These are phyloP conservation scores for Lacerta bilineata DNA, from an alignment of 2,797 vertebrate genomes.

Conservation along the genomic window DNA sequence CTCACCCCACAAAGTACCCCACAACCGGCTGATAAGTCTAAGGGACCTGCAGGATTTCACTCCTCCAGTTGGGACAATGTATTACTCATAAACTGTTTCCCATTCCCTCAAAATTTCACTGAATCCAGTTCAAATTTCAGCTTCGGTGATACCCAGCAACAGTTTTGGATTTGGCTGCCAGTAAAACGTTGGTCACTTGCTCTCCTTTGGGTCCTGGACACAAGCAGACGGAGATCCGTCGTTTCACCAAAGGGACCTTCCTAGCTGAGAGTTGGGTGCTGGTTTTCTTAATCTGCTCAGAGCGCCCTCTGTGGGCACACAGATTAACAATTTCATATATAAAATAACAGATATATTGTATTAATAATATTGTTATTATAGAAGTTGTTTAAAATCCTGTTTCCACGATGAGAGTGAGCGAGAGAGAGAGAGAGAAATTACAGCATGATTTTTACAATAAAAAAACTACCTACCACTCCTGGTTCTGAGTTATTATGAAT, in stretches of 20 bases:
- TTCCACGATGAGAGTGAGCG: neutral
- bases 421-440: slow-evolving; percentile 37
- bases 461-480: slow-evolving; percentile 68
- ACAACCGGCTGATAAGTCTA: neutral
- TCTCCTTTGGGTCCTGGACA: neutral
- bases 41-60: neutral
- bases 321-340: slow-evolving; percentile 69
- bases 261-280: neutral
- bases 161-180: neutral
- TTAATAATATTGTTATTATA: slow-evolving; percentile 32
- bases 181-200: neutral
- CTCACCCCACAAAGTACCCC: neutral
- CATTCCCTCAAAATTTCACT: neutral
- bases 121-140: neutral
- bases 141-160: neutral
- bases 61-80: neutral
- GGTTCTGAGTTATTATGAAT: neutral
- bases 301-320: slow-evolving; percentile 39
- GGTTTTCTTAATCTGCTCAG: slow-evolving; percentile 39
- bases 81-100: neutral
- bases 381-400: slow-evolving; percentile 32
- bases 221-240: neutral
- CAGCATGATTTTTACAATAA: slow-evolving; percentile 75
- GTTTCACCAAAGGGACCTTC: slow-evolving; percentile 22
- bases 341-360: slow-evolving; percentile 65